Percentiles rank a stretch among this genome's conserved stretches.
Evolutionary conservation across 2,113 vertebrate species (phyloP).

Genomic region (Clinocottus analis): DNA sequence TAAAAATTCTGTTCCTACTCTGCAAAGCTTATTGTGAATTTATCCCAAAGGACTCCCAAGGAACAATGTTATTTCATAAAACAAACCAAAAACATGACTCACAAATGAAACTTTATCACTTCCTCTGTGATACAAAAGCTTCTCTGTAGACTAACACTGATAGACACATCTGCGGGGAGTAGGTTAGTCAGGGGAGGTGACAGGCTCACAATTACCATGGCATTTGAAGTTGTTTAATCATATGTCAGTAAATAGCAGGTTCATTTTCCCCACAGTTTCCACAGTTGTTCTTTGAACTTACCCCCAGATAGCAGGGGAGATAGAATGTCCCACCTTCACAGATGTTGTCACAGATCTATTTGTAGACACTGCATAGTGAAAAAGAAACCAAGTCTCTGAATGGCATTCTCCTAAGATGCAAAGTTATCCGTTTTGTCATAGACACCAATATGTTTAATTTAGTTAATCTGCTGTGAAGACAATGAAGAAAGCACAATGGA

Average conservation of each 20-base stretch:
- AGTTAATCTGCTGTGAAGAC: constrained; percentile 24
- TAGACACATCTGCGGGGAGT: constrained; percentile 16
- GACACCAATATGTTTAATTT: constrained; percentile 2
- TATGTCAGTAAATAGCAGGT: constrained; percentile 31
- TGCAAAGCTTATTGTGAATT: constrained; percentile 29
- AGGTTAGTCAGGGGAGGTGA: constrained; percentile 30
- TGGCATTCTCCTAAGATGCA: not conserved
- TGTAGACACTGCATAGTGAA: not conserved
- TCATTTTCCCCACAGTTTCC: constrained; percentile 32
- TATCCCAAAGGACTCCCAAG: constrained; percentile 25
- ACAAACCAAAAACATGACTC: constrained; percentile 50
- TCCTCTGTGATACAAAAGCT: constrained; percentile 7
- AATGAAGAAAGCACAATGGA: constrained; percentile 44
- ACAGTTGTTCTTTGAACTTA: constrained; percentile 30
- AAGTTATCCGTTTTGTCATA: constrained; percentile 28
- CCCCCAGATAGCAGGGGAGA: constrained; percentile 26
- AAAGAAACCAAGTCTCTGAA: constrained; percentile 4
- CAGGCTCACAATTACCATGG: constrained; percentile 16
- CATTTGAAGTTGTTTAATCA: constrained; percentile 31
- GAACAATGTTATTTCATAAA: constrained; percentile 26
- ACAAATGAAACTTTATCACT: constrained; percentile 32
- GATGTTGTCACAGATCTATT: constrained; percentile 43
- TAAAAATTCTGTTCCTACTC: constrained; percentile 25
- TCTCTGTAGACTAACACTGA: constrained; percentile 7
- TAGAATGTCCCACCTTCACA: constrained; percentile 17